Conservation (phyloP, 2,888 invertebrate genomes). For the Dolichopus griseipennis region DNA sequence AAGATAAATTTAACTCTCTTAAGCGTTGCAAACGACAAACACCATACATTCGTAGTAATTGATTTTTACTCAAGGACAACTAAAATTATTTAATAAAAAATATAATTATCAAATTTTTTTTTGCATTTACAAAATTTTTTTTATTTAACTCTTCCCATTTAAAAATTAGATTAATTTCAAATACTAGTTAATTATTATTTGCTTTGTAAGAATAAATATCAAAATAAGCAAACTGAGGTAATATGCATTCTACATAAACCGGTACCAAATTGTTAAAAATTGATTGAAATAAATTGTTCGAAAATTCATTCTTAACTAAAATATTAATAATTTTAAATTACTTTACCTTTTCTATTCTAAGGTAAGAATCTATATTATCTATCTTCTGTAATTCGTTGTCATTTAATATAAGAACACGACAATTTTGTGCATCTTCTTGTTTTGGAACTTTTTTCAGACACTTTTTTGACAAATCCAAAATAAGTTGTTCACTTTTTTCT, state of each 20-base stretch:
- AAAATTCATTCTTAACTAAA: background rate
- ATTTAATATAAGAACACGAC: constrained; percentile 66
- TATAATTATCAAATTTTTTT: background rate
- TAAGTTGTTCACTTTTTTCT: constrained; percentile 38
- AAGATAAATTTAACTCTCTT: constrained; percentile 71
- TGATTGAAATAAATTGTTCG: background rate
- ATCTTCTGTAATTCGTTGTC: constrained; percentile 80
- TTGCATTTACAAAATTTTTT: no score
- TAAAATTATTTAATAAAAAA: constrained; percentile 41
- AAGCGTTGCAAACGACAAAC: constrained; percentile 71
- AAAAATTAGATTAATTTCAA: background rate
- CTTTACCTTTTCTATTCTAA: constrained; percentile 64
- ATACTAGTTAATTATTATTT: background rate
- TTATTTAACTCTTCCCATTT: background rate
- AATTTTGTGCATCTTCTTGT: constrained; percentile 55
- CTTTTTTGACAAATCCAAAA: constrained; percentile 68
- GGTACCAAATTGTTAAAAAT: background rate
- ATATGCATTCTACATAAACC: background rate
- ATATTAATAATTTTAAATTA: background rate
- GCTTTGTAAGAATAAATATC: no score
- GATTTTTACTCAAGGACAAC: constrained; percentile 80
- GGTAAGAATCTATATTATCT: constrained; percentile 77
- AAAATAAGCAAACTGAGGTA: no score
- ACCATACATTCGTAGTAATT: constrained; percentile 78
- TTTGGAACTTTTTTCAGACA: constrained; percentile 73